Evolutionary conservation across 2,797 vertebrate genomes (phyloP).

Genomic region (Megaceryle alcyon): DNA sequence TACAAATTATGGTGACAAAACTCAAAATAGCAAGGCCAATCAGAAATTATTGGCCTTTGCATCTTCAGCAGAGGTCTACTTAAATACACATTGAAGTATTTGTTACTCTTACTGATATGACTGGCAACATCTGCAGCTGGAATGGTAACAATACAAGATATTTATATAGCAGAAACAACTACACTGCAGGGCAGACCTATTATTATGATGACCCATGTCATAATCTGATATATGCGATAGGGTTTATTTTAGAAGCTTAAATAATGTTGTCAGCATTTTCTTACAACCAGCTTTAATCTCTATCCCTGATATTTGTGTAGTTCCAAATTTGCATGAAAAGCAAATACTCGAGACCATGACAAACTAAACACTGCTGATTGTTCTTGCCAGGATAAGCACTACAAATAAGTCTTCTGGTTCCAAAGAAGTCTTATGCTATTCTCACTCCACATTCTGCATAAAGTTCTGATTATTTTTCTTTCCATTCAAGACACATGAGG

Average conservation of each 20-base stretch:
- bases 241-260: background rate
- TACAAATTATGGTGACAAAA: background rate
- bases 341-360: background rate
- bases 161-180: background rate
- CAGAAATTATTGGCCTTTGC: background rate
- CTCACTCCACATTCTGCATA: background rate
- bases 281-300: background rate
- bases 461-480: too few relatives aligned
- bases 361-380: background rate
- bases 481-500: too few relatives aligned
- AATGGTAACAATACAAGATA: background rate
- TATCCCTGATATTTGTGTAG: background rate
- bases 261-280: background rate
- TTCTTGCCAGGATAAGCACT: background rate
- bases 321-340: background rate
- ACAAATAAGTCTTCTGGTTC: background rate
- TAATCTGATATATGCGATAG: background rate
- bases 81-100: background rate
- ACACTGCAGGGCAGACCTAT: background rate
- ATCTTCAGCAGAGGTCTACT: background rate
- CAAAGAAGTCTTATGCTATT: background rate
- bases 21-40: background rate
- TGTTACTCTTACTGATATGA: background rate
- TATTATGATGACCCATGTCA: background rate
- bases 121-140: background rate